Base-by-base conservation (phyloP, 2,797 vertebrate genomes). In the Siniperca obscura region DNA sequence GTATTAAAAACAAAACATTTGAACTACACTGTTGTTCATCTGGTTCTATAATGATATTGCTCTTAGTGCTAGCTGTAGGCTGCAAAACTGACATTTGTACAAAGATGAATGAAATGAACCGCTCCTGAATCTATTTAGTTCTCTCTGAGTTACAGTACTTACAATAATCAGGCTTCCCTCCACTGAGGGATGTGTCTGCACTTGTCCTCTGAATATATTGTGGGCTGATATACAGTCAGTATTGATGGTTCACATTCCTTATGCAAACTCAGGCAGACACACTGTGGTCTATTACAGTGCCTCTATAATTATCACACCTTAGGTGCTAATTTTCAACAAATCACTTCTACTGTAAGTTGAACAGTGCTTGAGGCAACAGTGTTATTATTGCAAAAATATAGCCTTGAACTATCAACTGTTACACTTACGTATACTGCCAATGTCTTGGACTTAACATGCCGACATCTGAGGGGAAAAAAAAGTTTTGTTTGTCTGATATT, bases 31-130 rank as follows among this genome's bases (percentile, higher is more conserved):
- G 21, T 40, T 62, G 19, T 60, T 50, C 5, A 7, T 30, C 42
- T 36, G 61, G 2, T 50, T 62, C 17, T 52, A 2, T 50, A 67
- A 7, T 61, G 73, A 68, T 70, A 72, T 27, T 76, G 21, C 34
- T 16, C 25, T 67, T 52, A 61, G 27, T 52, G 42, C 10, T 40
- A 12, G 21, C 55, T 74, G 3, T 2, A 13, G 38, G 74, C 80
- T 78, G 85, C 46, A 82, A 38, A 72, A 71, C 27, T 78, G 59
- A 70, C 67, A 82, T 89, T 83, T 75, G 65, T 74, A 67, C 52
- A 72, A 59, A 76, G 38, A 75, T 75, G 27, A 81, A 84, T 86
- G 22, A 76, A 85, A 69, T 82, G 59, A 80, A 74, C 8, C 2
- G 2, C 27, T 42, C 14, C 30, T 56, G 25, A 86, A 83, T 66